Evolutionary conservation across 2,888 invertebrate genomes (phyloP).

Genomic region (Sturmia bella): DNA sequence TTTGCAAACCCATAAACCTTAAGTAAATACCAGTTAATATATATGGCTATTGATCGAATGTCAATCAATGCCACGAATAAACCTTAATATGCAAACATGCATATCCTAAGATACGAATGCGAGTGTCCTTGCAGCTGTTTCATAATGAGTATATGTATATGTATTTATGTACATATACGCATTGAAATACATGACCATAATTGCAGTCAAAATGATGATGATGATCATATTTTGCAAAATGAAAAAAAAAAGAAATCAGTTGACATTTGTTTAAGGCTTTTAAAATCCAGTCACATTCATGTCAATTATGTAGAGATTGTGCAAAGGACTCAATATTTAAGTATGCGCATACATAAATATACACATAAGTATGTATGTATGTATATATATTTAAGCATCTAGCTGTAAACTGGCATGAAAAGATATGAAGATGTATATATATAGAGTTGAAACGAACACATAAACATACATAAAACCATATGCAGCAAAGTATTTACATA

Average conservation of each 20-base stretch:
- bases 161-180: no score
- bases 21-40: conserved; percentile 34
- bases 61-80: conserved; percentile 49
- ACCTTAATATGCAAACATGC: conserved; percentile 8
- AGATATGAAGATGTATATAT: background rate
- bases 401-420: conserved; percentile 8
- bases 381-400: background rate
- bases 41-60: conserved; percentile 60
- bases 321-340: conserved; percentile 39
- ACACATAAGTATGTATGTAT: conserved; percentile 6
- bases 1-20: background rate
- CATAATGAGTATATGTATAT: conserved; percentile 5
- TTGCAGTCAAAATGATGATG: conserved; percentile 65
- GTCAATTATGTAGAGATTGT: conserved; percentile 66
- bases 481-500: background rate
- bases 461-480: background rate
- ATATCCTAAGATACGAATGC: background rate
- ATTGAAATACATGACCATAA: conserved; percentile 62
- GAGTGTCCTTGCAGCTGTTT: conserved; percentile 27
- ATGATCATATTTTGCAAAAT: conserved; percentile 46
- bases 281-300: conserved; percentile 69
- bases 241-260: conserved; percentile 10
- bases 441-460: background rate
- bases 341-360: background rate
- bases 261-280: conserved; percentile 65